Conservation (phyloP, 2,113 vertebrate genomes). For the Muntiacus muntjak region DNA sequence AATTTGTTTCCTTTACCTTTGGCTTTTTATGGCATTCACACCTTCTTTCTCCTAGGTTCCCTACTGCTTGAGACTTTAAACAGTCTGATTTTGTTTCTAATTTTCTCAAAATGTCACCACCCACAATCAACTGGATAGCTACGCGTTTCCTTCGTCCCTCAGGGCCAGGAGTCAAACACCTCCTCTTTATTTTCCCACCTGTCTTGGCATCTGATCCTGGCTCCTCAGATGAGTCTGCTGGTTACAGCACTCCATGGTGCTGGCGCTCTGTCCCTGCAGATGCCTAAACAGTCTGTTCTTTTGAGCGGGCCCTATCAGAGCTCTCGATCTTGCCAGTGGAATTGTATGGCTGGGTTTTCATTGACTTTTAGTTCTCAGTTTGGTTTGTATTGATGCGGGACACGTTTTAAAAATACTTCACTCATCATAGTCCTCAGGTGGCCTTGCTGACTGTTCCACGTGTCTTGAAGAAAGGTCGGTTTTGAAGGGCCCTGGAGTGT, state of each 20-base stretch:
- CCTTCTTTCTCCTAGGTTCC: constrained; percentile 42
- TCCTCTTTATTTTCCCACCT: constrained; percentile 71
- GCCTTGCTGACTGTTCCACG: neutral
- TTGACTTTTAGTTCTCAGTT: constrained; percentile 40
- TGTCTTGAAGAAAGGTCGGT: neutral
- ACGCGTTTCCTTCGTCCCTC: constrained; percentile 24
- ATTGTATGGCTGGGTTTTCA: neutral
- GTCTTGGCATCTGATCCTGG: constrained; percentile 65
- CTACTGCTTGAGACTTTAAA: constrained; percentile 47
- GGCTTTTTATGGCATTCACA: constrained; percentile 55
- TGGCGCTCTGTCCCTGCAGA: constrained; percentile 33
- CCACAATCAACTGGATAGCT: constrained; percentile 44
- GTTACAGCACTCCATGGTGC: constrained; percentile 38
- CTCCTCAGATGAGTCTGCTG: constrained; percentile 38
- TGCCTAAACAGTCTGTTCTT: constrained; percentile 70
- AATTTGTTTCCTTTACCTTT: constrained; percentile 65
- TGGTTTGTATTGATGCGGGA: neutral
- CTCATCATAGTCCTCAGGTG: neutral
- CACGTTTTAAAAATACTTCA: neutral
- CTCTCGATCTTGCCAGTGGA: constrained; percentile 41
- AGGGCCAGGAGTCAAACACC: constrained; percentile 27
- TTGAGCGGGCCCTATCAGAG: neutral
- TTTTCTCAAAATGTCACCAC: constrained; percentile 57
- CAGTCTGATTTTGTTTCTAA: constrained; percentile 53
- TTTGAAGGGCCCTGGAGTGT: neutral